A percentile compares a stretch with the other conserved stretches of the same genome.
These are phyloP conservation scores for Drosophila leonis DNA, from an alignment of 2,888 invertebrate genomes.

Conservation along the genomic window DNA sequence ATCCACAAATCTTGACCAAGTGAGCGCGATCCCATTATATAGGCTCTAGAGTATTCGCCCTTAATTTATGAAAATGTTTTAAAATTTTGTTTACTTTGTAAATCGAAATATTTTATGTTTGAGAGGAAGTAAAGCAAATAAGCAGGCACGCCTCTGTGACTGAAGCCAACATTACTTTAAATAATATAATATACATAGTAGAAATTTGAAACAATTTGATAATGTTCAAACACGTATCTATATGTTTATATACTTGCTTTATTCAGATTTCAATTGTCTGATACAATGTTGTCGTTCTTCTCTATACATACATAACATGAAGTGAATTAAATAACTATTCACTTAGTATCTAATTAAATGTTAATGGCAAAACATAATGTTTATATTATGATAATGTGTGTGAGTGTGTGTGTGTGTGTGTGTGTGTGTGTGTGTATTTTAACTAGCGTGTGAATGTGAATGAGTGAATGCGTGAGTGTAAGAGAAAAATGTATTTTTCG, in stretches of 20 bases:
- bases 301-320: slow-evolving; percentile 68
- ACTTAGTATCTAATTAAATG: slow-evolving; percentile 54
- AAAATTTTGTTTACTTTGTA: neutral
- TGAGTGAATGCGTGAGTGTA: slow-evolving; percentile 20
- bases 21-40: slow-evolving; percentile 8
- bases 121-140: neutral
- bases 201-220: neutral
- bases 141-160: too few species aligned
- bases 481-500: slow-evolving; percentile 22
- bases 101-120: neutral
- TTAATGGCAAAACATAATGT: slow-evolving; percentile 52
- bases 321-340: slow-evolving; percentile 67
- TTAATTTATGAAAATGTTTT: neutral
- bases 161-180: too few species aligned
- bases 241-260: slow-evolving; percentile 60
- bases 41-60: too few species aligned
- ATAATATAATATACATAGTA: neutral
- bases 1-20: slow-evolving; percentile 36
- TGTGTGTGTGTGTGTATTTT: slow-evolving; percentile 30
- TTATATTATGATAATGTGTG: slow-evolving; percentile 28
- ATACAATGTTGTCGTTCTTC: slow-evolving; percentile 49
- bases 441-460: slow-evolving; percentile 35
- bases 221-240: neutral
- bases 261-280: slow-evolving; percentile 67
- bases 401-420: slow-evolving; percentile 19